A percentile compares a stretch with the other conserved stretches of the same genome.
Evolutionary conservation across 2,888 invertebrate genomes (phyloP).

Genomic region (Lottia gigantea): DNA sequence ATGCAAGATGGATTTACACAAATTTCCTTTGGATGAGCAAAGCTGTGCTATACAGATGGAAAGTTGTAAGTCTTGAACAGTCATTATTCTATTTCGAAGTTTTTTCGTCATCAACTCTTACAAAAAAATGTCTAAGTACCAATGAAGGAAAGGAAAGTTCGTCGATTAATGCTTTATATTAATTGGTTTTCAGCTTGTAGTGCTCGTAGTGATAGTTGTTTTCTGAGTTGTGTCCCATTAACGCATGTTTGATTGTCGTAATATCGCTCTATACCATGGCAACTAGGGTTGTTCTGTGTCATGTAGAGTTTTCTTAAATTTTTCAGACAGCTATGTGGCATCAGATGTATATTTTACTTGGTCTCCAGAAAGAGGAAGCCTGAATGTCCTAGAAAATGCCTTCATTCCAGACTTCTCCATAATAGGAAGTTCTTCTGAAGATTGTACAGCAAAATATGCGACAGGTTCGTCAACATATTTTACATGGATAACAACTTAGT

Average conservation of each 20-base stretch:
- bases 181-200: too few species aligned
- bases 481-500: too few species aligned
- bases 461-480: slow-evolving; percentile 21
- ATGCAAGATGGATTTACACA: slow-evolving; percentile 18
- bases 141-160: too few species aligned
- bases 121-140: too few species aligned
- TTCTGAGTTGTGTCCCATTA: too few species aligned
- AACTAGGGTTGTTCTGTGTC: background rate
- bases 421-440: slow-evolving; percentile 9
- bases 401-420: slow-evolving; percentile 27
- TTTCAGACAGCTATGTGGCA: slow-evolving; percentile 28
- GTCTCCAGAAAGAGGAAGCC: slow-evolving; percentile 22
- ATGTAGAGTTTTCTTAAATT: background rate
- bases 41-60: slow-evolving; percentile 16
- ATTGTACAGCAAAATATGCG: slow-evolving; percentile 26
- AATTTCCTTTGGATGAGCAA: slow-evolving; percentile 21
- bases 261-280: too few species aligned
- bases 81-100: too few species aligned
- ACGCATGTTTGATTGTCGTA: too few species aligned
- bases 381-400: slow-evolving; percentile 25
- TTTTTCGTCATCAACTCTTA: too few species aligned
- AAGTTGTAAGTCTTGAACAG: slow-evolving; percentile 15
- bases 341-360: slow-evolving; percentile 24
- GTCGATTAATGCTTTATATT: too few species aligned
- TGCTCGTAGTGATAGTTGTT: too few species aligned